Evolutionary conservation across 2,888 invertebrate species (phyloP).

Genomic region (Matsumyia berberina): DNA sequence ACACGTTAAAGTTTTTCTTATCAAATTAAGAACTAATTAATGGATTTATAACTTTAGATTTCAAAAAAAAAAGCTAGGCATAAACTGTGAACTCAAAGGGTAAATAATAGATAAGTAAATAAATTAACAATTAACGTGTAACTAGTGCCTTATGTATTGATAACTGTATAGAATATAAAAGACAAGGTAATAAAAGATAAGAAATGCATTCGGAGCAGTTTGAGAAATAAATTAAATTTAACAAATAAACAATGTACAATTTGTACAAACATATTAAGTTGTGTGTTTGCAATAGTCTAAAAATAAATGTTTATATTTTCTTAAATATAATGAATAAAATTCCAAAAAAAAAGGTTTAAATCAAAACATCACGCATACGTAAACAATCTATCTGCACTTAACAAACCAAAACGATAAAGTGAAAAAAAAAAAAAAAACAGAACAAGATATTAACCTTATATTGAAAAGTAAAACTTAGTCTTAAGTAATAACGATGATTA

Average conservation of each 20-base stretch:
- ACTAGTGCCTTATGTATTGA: slow-evolving; percentile 83
- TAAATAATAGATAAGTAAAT: slow-evolving; percentile 68
- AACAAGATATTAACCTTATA: slow-evolving; percentile 59
- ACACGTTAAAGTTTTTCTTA: slow-evolving; percentile 80
- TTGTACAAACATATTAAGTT: slow-evolving; percentile 62
- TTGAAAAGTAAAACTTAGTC: slow-evolving; percentile 53
- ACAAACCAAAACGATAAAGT: slow-evolving; percentile 44
- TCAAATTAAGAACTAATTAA: slow-evolving; percentile 65
- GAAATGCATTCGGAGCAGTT: slow-evolving; percentile 23
- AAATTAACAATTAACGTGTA: slow-evolving; percentile 81
- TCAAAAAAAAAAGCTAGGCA: slow-evolving; percentile 53
- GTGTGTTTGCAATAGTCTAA: slow-evolving; percentile 64
- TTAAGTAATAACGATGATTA: slow-evolving; percentile 53
- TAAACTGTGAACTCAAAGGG: slow-evolving; percentile 74
- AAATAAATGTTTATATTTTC: slow-evolving; percentile 71
- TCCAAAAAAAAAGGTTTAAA: slow-evolving; percentile 19
- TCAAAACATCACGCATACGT: slow-evolving; percentile 71
- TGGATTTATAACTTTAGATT: slow-evolving; percentile 67
- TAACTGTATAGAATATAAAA: slow-evolving; percentile 64
- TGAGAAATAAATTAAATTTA: slow-evolving; percentile 28
- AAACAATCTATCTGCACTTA: slow-evolving; percentile 73
- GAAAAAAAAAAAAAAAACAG: slow-evolving; percentile 20
- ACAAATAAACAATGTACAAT: slow-evolving; percentile 54
- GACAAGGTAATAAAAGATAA: slow-evolving; percentile 30
- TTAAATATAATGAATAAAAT: slow-evolving; percentile 49